Evolutionary conservation across 2,888 invertebrate species (phyloP), one percentile per base, ranked within the genome.

Genomic region (Ypsolopha scabrella): DNA sequence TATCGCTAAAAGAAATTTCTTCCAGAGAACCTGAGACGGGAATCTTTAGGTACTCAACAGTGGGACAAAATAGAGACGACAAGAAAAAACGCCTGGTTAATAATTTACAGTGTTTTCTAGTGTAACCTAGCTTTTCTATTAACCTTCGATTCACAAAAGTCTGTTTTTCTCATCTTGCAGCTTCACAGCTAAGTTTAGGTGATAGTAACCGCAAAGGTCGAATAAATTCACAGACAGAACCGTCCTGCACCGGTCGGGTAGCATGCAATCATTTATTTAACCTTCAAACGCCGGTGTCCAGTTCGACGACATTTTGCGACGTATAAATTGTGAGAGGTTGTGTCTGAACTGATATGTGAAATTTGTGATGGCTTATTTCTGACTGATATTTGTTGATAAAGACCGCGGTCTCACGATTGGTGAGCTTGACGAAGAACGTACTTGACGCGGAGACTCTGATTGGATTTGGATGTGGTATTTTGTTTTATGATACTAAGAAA

Each of bases 231-330:
- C 11, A 36, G 14, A 43, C 13, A 13, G 6, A 8, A 9, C 8
- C 36, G 9, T 8, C 47, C 45, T n/a, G 14, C 24, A 43, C 24
- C 13, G 24, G 24, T 13, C 43, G 43, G 13, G 9, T 59, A 63
- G 66, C 58, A 60, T 60, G 53, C 55, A 60, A 66, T 70, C 70
- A 70, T 66, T 63, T 63, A 69, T 71, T 69, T 69, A 70, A 74
- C 76, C 77, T 76, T 74, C 70, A 56, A 56, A 57, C 52, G 33
- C 7, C 45, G 13, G 24, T 24, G 47, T 36, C 53, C 58, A 63
- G 71, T 69, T 67, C 72, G 68, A 62, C 68, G 74, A 73, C 72
- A 66, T 67, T 61, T 52, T 46, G 52, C 46, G 48, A 47, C 36
- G 37, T 47, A 37, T 3, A 24, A 24, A 24, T 24, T 24, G 24